Conservation (phyloP, 2,888 invertebrate genomes). For the Acanthosepion lycidas region DNA sequence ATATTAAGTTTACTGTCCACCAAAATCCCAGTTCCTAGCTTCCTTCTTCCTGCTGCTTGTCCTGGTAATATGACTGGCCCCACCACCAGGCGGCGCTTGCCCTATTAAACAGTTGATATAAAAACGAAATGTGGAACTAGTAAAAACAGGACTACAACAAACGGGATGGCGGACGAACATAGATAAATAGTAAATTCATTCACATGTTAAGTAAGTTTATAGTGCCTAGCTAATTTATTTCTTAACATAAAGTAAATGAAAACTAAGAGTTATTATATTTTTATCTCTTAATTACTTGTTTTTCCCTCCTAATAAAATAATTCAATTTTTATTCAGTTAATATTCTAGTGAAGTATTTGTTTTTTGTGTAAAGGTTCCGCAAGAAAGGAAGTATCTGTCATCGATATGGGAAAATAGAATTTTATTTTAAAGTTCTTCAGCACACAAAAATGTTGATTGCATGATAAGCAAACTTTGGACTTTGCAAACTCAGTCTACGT, state of each 20-base stretch:
- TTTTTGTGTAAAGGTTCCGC: no score
- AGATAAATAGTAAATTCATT: neutral
- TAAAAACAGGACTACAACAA: no score
- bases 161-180: neutral
- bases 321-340: neutral
- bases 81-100: no score
- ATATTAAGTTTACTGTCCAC: neutral
- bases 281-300: neutral
- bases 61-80: neutral
- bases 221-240: neutral
- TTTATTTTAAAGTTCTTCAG: neutral
- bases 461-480: neutral
- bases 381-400: neutral
- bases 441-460: neutral
- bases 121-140: neutral
- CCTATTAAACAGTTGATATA: neutral
- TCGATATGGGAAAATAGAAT: neutral
- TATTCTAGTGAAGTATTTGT: no score
- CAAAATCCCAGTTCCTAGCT: neutral
- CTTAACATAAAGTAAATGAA: neutral
- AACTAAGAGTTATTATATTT: neutral
- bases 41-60: neutral
- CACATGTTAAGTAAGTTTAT: neutral
- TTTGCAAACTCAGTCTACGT: neutral
- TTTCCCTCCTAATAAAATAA: neutral